Percentiles rank a stretch among this genome's conserved stretches.
Evolutionary conservation across 2,797 vertebrate species (phyloP).

Genomic region (Darevskia nairensis): DNA sequence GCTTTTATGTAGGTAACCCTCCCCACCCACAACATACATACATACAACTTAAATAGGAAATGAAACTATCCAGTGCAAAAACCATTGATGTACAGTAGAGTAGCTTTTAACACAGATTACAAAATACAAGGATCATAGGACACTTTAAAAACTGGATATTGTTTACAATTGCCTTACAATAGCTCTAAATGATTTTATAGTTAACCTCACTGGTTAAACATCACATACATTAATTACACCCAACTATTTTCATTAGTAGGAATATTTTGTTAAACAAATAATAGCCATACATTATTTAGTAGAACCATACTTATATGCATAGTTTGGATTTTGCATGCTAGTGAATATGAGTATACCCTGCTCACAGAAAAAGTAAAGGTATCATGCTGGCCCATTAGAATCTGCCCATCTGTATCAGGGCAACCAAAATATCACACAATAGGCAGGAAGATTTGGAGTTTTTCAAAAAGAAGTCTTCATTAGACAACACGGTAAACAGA

Average conservation of each 20-base stretch:
- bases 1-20: slow-evolving; percentile 73
- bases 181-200: slow-evolving; percentile 60
- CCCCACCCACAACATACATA: slow-evolving; percentile 35
- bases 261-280: slow-evolving; percentile 51
- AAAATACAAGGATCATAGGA: slow-evolving; percentile 32
- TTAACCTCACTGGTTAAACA: slow-evolving; percentile 62
- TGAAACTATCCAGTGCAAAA: slow-evolving; percentile 69
- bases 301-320: slow-evolving; percentile 40
- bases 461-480: no score
- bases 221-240: slow-evolving; percentile 55
- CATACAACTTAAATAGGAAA: slow-evolving; percentile 63
- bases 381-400: no score
- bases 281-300: slow-evolving; percentile 21
- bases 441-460: no score
- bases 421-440: no score
- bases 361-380: no score
- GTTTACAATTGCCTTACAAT: slow-evolving; percentile 43
- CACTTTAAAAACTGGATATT: slow-evolving; percentile 15
- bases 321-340: slow-evolving; percentile 28
- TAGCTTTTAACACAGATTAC: slow-evolving; percentile 30
- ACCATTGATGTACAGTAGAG: slow-evolving; percentile 58
- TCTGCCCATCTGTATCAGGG: no score
- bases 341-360: not conserved
- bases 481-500: no score
- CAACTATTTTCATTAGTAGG: slow-evolving; percentile 75